Conservation (phyloP, 2,888 invertebrate genomes). For the Ernsta delagoae region DNA sequence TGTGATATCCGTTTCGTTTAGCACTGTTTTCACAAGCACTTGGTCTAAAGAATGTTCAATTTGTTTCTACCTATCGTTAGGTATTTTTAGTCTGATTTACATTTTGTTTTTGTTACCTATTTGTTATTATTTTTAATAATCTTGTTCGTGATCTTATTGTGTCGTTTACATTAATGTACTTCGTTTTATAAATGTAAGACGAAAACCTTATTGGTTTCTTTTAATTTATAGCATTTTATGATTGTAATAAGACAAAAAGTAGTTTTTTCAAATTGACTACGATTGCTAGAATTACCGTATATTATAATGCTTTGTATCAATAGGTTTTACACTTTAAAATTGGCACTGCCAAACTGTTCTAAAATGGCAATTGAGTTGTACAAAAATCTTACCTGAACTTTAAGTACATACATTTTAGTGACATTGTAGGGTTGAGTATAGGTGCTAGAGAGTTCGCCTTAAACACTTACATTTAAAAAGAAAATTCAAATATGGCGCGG, state of each 20-base stretch:
- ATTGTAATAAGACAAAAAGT: slow-evolving; percentile 9
- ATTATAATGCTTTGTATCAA: slow-evolving; percentile 6
- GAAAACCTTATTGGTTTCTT: slow-evolving; percentile 4
- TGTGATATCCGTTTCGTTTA: slow-evolving; percentile 49
- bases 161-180: slow-evolving; percentile 34
- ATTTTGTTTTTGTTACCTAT: slow-evolving; percentile 67
- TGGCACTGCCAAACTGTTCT: slow-evolving; percentile 34
- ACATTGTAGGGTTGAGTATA: slow-evolving; percentile 50
- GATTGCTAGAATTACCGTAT: slow-evolving; percentile 13
- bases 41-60: slow-evolving; percentile 57
- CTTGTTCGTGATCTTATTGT: slow-evolving; percentile 47
- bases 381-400: slow-evolving; percentile 78
- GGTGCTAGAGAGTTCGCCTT: slow-evolving; percentile 56
- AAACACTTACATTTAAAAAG: slow-evolving; percentile 21
- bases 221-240: not conserved
- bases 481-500: slow-evolving; percentile 14
- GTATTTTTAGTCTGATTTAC: slow-evolving; percentile 77
- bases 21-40: slow-evolving; percentile 72
- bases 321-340: slow-evolving; percentile 27
- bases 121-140: slow-evolving; percentile 51
- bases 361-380: slow-evolving; percentile 55
- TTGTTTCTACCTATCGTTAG: slow-evolving; percentile 68
- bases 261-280: slow-evolving; percentile 13
- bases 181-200: slow-evolving; percentile 8
- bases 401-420: slow-evolving; percentile 56